These are phyloP conservation scores for Bombus affinis DNA, from an alignment of 1,140 invertebrate genomes.

Conservation along the genomic window DNA sequence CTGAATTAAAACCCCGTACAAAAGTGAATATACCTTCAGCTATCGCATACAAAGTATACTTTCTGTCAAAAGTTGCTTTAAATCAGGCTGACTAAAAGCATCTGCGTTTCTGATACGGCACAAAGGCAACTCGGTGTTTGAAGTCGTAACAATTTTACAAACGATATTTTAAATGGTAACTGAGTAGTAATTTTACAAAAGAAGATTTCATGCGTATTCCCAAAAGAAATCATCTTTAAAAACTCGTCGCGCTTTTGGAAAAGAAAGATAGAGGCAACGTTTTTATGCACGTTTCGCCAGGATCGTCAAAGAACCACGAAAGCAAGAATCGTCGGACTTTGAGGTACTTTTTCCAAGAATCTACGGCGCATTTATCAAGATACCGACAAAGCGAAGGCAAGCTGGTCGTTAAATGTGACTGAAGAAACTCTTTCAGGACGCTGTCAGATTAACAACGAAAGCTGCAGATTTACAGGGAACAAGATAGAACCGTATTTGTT, in stretches of 20 bases:
- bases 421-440: neutral
- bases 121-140: neutral
- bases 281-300: neutral
- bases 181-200: neutral
- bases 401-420: neutral
- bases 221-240: conserved; percentile 10
- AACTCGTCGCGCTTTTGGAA: neutral
- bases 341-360: neutral
- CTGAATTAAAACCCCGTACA: neutral
- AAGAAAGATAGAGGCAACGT: neutral
- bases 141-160: neutral
- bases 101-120: neutral
- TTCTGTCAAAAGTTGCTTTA: neutral
- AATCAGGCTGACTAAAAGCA: neutral
- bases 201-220: neutral
- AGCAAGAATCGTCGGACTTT: conserved; percentile 4
- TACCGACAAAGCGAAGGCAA: neutral
- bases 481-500: neutral
- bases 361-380: neutral
- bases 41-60: neutral
- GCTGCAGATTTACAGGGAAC: neutral
- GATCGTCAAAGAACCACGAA: neutral
- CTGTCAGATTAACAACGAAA: neutral
- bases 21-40: neutral
- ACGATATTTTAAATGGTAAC: neutral